These are phyloP conservation scores for Sarcophaga bullata DNA, from an alignment of 1,140 invertebrate species.

Conservation along the genomic window DNA sequence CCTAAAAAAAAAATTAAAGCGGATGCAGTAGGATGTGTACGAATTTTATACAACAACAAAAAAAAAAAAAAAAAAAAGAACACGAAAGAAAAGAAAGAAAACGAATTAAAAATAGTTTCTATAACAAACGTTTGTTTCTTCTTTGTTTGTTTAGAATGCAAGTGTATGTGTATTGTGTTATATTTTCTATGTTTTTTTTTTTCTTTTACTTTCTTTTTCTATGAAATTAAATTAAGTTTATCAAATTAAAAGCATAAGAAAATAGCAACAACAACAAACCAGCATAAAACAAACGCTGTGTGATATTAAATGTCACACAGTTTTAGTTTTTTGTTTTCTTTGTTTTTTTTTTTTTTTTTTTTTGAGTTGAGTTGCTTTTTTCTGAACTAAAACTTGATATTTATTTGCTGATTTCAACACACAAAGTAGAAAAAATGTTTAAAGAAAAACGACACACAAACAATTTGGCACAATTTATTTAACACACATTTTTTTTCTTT, in stretches of 20 bases:
- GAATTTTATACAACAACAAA: too few species aligned
- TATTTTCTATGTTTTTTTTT: slow-evolving; percentile 8
- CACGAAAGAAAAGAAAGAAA: too few species aligned
- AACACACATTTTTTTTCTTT: neutral
- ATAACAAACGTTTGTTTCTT: too few species aligned
- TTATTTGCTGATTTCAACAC: neutral
- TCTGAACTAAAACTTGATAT: neutral
- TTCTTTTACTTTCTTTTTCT: neutral
- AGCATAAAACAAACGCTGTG: neutral
- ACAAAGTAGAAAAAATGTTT: neutral
- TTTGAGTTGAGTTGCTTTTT: too few species aligned
- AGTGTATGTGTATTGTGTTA: neutral
- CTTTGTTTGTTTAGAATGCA: neutral
- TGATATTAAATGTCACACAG: neutral
- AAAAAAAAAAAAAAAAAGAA: too few species aligned
- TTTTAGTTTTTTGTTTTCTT: neutral
- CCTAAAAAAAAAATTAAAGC: too few species aligned
- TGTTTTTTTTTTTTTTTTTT: too few species aligned
- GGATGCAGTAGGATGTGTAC: too few species aligned
- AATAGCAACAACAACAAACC: neutral
- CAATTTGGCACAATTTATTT: slow-evolving; percentile 16
- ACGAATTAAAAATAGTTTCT: too few species aligned
- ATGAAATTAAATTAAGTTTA: slow-evolving; percentile 16
- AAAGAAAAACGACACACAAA: neutral
- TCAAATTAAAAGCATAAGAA: neutral